Evolutionary conservation across 92 coral and sea anemone species (phyloP).

Genomic region (Phenganax subtilis): DNA sequence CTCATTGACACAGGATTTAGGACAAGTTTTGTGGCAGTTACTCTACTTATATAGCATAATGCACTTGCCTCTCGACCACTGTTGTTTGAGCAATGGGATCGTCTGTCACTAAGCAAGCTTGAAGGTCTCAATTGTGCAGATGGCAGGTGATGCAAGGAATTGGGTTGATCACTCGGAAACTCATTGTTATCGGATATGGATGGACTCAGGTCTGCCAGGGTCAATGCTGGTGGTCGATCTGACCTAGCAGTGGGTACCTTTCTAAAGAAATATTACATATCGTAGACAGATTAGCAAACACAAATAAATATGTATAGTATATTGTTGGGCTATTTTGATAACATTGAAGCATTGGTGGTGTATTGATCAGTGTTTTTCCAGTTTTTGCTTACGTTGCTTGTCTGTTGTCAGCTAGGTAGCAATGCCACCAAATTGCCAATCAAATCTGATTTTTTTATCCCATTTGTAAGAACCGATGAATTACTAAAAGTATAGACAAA

Average conservation of each 20-base stretch:
- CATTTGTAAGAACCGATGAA: conserved; percentile 16
- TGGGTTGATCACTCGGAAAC: conserved; percentile 46
- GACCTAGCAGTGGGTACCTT: conserved; percentile 81
- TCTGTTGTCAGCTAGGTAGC: conserved; percentile 16
- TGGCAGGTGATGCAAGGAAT: conserved; percentile 47
- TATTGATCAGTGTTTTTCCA: neutral
- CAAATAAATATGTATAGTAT: neutral
- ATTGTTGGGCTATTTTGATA: neutral
- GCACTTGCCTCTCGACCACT: conserved; percentile 4
- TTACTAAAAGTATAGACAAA: neutral
- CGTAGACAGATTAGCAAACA: neutral
- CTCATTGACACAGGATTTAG: too few species aligned
- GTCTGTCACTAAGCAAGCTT: conserved; percentile 65
- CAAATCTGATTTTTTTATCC: neutral
- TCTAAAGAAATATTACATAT: neutral
- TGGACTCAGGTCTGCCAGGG: conserved; percentile 93
- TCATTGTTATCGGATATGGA: conserved; percentile 67
- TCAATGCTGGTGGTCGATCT: conserved; percentile 63
- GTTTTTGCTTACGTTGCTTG: conserved; percentile 11
- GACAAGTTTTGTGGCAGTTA: too few species aligned
- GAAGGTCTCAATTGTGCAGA: conserved; percentile 16
- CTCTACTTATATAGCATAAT: too few species aligned
- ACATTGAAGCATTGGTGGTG: neutral
- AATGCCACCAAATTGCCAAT: neutral
- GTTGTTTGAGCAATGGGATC: conserved; percentile 46